Evolutionary conservation across 2,888 invertebrate species (phyloP).

Genomic region (Exocentrus adspersus): DNA sequence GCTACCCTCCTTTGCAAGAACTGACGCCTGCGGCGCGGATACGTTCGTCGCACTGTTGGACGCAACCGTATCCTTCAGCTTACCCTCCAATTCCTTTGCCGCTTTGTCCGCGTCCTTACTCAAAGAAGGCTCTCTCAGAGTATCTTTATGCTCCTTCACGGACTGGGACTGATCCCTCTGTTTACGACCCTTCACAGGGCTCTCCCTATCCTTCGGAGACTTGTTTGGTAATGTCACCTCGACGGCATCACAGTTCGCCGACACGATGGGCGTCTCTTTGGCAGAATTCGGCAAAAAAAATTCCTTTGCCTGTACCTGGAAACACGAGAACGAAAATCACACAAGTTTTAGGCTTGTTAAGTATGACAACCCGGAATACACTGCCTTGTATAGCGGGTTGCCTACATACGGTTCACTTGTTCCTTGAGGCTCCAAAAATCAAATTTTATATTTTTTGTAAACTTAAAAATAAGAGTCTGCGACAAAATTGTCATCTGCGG

Average conservation of each 20-base stretch:
- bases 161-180: constrained; percentile 44
- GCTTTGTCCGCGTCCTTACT: constrained; percentile 46
- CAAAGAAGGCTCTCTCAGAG: constrained; percentile 23
- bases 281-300: constrained; percentile 57
- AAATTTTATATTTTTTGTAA: too few relatives aligned
- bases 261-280: constrained; percentile 71
- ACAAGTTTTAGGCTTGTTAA: too few relatives aligned
- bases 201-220: constrained; percentile 59
- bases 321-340: constrained; percentile 14
- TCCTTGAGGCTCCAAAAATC: too few relatives aligned
- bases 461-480: too few relatives aligned
- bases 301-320: constrained; percentile 61
- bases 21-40: constrained; percentile 28
- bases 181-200: constrained; percentile 59
- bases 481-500: too few relatives aligned
- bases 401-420: too few relatives aligned
- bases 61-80: constrained; percentile 27
- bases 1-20: constrained; percentile 9
- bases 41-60: constrained; percentile 21
- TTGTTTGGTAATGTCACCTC: constrained; percentile 69
- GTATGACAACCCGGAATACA: too few relatives aligned
- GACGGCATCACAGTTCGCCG: constrained; percentile 76
- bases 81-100: constrained; percentile 39
- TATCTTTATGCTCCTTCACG: constrained; percentile 37
- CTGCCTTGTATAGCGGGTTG: too few relatives aligned